These are phyloP conservation scores for Gymnocypris eckloni DNA, from an alignment of 2,797 vertebrate genomes.

Conservation along the genomic window DNA sequence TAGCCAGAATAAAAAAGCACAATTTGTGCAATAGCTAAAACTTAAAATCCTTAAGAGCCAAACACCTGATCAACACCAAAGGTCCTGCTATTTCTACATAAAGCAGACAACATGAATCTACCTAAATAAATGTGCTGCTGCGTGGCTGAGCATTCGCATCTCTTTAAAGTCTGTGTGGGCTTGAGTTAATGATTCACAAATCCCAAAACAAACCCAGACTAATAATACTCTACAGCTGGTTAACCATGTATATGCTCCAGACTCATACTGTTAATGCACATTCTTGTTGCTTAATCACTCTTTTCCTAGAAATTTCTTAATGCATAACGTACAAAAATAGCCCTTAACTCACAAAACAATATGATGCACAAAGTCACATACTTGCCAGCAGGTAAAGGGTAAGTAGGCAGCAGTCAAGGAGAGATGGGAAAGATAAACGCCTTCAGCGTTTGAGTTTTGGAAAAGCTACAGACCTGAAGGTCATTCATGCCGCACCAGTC, in stretches of 20 bases:
- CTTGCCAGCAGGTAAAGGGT: constrained; percentile 5
- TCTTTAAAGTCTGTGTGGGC: constrained; percentile 47
- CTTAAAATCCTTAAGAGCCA: background rate
- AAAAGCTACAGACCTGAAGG: constrained; percentile 36
- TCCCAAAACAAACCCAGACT: constrained; percentile 58
- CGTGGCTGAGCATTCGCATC: background rate
- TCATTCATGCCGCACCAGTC: constrained; percentile 42
- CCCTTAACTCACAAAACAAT: background rate
- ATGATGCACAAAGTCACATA: constrained; percentile 23
- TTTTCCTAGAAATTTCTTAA: constrained; percentile 18
- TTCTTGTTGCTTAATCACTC: constrained; percentile 20
- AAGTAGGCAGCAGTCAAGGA: background rate
- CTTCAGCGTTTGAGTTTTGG: constrained; percentile 18
- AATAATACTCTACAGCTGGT: constrained; percentile 58
- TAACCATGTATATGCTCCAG: constrained; percentile 58
- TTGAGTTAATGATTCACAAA: constrained; percentile 59
- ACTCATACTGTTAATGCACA: constrained; percentile 2
- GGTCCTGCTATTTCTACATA: background rate
- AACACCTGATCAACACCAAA: background rate
- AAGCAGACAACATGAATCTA: background rate
- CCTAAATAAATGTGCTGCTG: background rate
- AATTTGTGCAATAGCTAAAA: background rate
- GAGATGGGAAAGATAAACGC: background rate
- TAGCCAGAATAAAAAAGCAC: background rate
- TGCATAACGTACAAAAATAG: constrained; percentile 14